These are phyloP conservation scores for Macrosiphum euphorbiae DNA, from an alignment of 2,888 invertebrate species.

Conservation along the genomic window DNA sequence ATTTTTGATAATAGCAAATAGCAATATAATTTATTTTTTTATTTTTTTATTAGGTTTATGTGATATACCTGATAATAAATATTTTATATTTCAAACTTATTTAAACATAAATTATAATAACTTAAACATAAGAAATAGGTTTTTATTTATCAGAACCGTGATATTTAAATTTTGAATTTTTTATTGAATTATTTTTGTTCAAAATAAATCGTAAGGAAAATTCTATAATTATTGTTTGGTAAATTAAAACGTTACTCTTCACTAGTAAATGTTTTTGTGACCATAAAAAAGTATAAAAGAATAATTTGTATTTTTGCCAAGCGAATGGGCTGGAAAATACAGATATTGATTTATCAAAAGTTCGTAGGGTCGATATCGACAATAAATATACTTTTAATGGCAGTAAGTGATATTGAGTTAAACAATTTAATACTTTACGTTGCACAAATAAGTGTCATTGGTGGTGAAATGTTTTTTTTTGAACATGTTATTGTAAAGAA, in stretches of 20 bases:
- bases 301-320: not conserved
- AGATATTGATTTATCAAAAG: constrained; percentile 1
- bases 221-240: not conserved
- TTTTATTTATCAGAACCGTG: not conserved
- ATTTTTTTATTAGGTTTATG: too few species aligned
- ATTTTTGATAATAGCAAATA: not conserved
- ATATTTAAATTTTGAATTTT: not conserved
- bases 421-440: not conserved
- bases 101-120: not conserved
- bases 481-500: not conserved
- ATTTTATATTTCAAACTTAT: not conserved
- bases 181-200: not conserved
- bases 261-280: not conserved
- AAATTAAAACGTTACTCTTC: not conserved
- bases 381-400: not conserved
- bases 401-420: not conserved
- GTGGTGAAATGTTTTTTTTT: not conserved
- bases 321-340: not conserved
- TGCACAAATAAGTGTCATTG: not conserved
- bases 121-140: not conserved
- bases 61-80: not conserved
- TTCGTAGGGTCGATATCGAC: not conserved
- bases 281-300: not conserved
- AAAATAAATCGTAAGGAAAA: not conserved
- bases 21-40: not conserved